Evolutionary conservation across 1,140 invertebrate species (phyloP).

Genomic region (Trinorchestia longiramus): DNA sequence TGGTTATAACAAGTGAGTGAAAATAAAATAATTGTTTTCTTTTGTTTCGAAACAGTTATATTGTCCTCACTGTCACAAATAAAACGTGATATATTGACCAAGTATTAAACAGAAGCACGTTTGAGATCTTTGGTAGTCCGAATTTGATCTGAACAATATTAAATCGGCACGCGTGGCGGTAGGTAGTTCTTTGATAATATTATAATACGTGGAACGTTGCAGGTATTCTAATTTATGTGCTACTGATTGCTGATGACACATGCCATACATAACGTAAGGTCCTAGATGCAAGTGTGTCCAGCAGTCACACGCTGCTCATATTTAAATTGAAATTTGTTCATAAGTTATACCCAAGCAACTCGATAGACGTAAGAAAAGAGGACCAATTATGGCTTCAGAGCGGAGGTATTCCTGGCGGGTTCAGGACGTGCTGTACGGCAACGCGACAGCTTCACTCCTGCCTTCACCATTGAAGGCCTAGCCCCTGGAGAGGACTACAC

Average conservation of each 20-base stretch:
- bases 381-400: conserved; percentile 44
- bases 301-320: not conserved
- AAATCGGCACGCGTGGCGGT: too few relatives aligned
- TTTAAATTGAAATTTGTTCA: not conserved
- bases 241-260: not conserved
- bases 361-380: not conserved
- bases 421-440: conserved; percentile 54
- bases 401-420: conserved; percentile 59
- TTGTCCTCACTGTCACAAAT: too few relatives aligned
- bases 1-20: too few relatives aligned
- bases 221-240: too few relatives aligned
- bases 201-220: too few relatives aligned
- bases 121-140: too few relatives aligned
- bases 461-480: conserved; percentile 78
- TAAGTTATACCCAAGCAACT: not conserved
- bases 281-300: not conserved
- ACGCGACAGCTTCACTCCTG: conserved; percentile 70
- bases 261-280: not conserved
- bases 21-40: too few relatives aligned
- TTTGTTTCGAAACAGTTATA: too few relatives aligned
- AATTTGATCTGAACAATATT: too few relatives aligned
- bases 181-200: too few relatives aligned
- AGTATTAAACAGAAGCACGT: too few relatives aligned
- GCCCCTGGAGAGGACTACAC: conserved; percentile 78
- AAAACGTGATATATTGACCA: too few relatives aligned